Evolutionary conservation across 2,888 invertebrate genomes (phyloP), one percentile per base, ranked within the genome.

Genomic region (Myathropa florea): DNA sequence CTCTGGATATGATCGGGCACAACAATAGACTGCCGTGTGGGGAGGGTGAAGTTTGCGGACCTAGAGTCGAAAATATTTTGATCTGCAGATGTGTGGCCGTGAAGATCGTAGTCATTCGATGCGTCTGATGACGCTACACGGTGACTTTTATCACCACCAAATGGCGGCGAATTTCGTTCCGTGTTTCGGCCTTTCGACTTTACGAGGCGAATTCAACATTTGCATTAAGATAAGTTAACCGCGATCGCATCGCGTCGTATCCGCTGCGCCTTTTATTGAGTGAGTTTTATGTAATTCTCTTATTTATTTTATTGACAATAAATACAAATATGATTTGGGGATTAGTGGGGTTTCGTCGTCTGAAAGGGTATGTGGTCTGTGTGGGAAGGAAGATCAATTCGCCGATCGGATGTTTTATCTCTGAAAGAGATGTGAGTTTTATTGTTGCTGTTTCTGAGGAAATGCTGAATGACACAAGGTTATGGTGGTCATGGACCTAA

Each of bases 251-350:
- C 57, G 53, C 21, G 23, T 53, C 18, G 4, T 18, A 57, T 24
- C 23, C 21, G 70, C 57, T 77, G 63, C 72, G 30, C 67, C 57
- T 79, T 82, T 83, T 57, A 68, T 71, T 65, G 28, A 30, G n/a
- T n/a, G 33, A 61, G 30, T 82, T 78, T 72, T 72, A 64, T 77
- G 63, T 77, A 78, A 55, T 39, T 78, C 64, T 78, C 55, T 82
- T 78, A 65, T 82, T 81, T 85, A 85, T 85, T 82, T 86, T 65
- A 70, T 65, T 70, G 82, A 24, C 55, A 39, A 60, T 71, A 86
- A 81, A 81, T 83, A 75, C 39, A 65, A 83, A 82, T 83, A 82
- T 86, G 81, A 71, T 75, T 81, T 72, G 26, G 71, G 71, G 68
- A 72, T 72, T 71, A 61, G 59, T 26, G 60, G 53, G 12, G 57